Conservation (phyloP, 2,797 vertebrate genomes). For the Scleropages formosus region DNA sequence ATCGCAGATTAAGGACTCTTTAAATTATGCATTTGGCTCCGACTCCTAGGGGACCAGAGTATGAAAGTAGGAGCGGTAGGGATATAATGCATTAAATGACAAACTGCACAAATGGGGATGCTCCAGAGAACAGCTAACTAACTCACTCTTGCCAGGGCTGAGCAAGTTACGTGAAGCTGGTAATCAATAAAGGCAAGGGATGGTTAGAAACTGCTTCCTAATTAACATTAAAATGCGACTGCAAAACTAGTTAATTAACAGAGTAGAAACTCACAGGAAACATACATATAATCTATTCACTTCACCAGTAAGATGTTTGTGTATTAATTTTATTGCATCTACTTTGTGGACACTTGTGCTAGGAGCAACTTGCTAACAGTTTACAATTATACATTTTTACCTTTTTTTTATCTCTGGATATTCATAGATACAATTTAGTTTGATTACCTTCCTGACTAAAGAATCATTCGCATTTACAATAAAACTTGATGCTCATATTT, state of each 20-base stretch:
- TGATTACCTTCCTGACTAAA: too few species aligned
- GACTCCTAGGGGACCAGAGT: conserved; percentile 56
- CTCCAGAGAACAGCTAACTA: conserved; percentile 51
- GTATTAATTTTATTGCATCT: background rate
- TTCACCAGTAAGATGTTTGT: background rate
- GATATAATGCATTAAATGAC: conserved; percentile 55
- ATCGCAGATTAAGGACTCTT: conserved; percentile 71
- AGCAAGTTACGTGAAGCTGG: conserved; percentile 45
- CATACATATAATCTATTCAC: background rate
- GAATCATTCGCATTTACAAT: too few species aligned
- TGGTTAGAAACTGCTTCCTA: conserved; percentile 39
- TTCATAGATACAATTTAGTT: too few species aligned
- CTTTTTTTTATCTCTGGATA: too few species aligned
- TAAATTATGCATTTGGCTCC: conserved; percentile 70
- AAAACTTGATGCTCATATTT: too few species aligned
- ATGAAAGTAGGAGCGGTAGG: conserved; percentile 52
- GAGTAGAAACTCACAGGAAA: background rate
- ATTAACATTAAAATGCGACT: conserved; percentile 49
- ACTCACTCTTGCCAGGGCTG: conserved; percentile 43
- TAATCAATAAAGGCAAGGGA: conserved; percentile 50
- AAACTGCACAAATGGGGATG: conserved; percentile 45
- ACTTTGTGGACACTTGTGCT: background rate
- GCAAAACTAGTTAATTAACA: conserved; percentile 45
- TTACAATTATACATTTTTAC: too few species aligned
- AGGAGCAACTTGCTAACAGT: too few species aligned